Evolutionary conservation across 2,113 vertebrate species (phyloP).

Genomic region (Odocoileus virginianus): DNA sequence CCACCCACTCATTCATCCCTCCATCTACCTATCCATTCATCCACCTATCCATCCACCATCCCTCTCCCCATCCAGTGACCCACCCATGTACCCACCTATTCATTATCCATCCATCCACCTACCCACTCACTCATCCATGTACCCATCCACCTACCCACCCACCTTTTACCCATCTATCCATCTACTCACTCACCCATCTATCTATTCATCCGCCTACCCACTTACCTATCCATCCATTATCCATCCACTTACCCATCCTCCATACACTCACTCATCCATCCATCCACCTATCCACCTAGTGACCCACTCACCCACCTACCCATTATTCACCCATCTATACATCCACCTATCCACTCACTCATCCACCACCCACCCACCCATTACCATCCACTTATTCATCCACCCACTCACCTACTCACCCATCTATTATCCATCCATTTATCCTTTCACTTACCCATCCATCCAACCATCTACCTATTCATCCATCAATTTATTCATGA

Average conservation of each 20-base stretch:
- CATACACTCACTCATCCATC: no score
- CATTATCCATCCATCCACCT: neutral
- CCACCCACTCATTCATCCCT: no score
- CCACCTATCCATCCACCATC: no score
- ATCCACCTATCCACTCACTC: neutral
- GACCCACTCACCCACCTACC: neutral
- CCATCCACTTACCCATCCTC: neutral
- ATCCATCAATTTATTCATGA: no score
- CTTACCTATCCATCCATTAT: accelerated
- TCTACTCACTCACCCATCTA: neutral
- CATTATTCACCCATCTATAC: neutral
- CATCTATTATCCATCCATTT: neutral
- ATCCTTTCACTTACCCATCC: neutral
- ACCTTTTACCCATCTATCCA: neutral
- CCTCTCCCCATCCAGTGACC: no score
- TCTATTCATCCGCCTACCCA: neutral
- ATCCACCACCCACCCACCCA: neutral
- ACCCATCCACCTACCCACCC: neutral
- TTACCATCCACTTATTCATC: neutral
- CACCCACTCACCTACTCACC: neutral
- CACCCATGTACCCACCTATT: no score
- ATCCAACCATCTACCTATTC: no score
- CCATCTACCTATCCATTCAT: no score
- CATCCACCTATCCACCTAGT: neutral
- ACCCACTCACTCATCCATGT: no score